A percentile compares a stretch with the other conserved stretches of the same genome.
phyloP scores from a whole-genome alignment of 2,888 invertebrate genomes.

The Coleophora flavipennella region DNA sequence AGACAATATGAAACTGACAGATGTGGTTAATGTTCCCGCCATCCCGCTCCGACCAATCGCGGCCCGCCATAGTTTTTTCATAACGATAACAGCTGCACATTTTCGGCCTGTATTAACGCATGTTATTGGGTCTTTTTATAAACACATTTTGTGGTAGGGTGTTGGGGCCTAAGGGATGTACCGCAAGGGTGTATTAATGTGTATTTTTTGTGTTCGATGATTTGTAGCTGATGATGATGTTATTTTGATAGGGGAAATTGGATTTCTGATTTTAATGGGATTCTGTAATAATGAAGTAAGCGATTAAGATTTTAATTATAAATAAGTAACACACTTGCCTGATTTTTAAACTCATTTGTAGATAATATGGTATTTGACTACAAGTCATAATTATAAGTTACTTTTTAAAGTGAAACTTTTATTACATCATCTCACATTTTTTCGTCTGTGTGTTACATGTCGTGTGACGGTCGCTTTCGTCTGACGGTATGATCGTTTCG shows the following conservation, averaged over 20 bases:
- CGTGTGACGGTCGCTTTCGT: too few species aligned
- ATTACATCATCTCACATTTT: too few species aligned
- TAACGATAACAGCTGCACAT: constrained; percentile 47
- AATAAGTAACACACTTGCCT: too few species aligned
- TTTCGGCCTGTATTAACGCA: constrained; percentile 48
- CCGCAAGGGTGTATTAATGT: constrained; percentile 22
- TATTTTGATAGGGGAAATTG: constrained; percentile 34
- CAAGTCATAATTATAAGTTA: too few species aligned
- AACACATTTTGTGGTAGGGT: constrained; percentile 32
- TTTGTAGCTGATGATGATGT: constrained; percentile 25
- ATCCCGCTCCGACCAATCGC: constrained; percentile 42
- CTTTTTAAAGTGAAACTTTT: too few species aligned
- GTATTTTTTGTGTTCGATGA: constrained; percentile 29
- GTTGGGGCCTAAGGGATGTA: constrained; percentile 18
- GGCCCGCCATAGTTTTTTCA: constrained; percentile 41
- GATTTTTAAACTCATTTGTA: too few species aligned
- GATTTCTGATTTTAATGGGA: constrained; percentile 26
- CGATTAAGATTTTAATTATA: too few species aligned
- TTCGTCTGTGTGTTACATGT: too few species aligned
- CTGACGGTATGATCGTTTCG: too few species aligned
- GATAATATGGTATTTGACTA: too few species aligned
- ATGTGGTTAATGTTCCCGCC: constrained; percentile 56
- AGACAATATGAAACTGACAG: constrained; percentile 57
- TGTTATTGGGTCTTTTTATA: constrained; percentile 61
- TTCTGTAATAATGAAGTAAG: constrained; percentile 15